Base-by-base conservation (phyloP, 2,888 invertebrate genomes). In the Drosophila mayaguana region DNA sequence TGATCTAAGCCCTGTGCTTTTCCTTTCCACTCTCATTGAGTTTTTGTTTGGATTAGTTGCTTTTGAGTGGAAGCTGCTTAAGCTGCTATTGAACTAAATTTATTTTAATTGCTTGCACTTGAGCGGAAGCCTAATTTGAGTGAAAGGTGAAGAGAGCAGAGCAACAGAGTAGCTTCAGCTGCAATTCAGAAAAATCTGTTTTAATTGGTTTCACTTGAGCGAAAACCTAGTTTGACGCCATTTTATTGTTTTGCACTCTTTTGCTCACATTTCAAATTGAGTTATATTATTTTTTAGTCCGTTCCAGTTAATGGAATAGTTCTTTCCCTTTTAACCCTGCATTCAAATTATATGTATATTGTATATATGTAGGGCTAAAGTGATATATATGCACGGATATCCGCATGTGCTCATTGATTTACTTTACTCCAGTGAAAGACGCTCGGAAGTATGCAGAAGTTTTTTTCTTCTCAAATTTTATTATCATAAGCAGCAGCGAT, bases 121-220 rank as follows among this genome's bases (percentile, higher is more conserved):
- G 11, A 32, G 9, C 32, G 32, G 3, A 11, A 9, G 32, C 9
- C 32, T 11, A 11, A 1, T 32, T 11, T 32, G 9, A 32, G 32
- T 32, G 9, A 7, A 32, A 32, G 9, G 32, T 32, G 3, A 32
- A 32, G 32, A 32, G 32, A 32, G 20, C 14, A 20, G 20, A 14
- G 45, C 5, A 8, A 12, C 2, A 6, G 43, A 20, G 20, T 43
- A 7, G 42, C 9, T 42, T n/a, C 0, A 18, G 42, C 12, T 20
- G 43, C 11, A 12, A 16, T 8, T 34, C 22, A n/a, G 34, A 9
- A 16, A 36, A 36, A 34, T 46, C 34, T 25, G 54, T 76, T 85
- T 81, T 90, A 90, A 91, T 91, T 91, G 90, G 85, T 89, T 85
- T 69, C 78, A 78, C 62, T 66, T 78, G 75, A 80, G 77, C 83